Evolutionary conservation across 2,797 vertebrate genomes (phyloP), one percentile per base, ranked within the genome.

Genomic region (Gallinago stenura): DNA sequence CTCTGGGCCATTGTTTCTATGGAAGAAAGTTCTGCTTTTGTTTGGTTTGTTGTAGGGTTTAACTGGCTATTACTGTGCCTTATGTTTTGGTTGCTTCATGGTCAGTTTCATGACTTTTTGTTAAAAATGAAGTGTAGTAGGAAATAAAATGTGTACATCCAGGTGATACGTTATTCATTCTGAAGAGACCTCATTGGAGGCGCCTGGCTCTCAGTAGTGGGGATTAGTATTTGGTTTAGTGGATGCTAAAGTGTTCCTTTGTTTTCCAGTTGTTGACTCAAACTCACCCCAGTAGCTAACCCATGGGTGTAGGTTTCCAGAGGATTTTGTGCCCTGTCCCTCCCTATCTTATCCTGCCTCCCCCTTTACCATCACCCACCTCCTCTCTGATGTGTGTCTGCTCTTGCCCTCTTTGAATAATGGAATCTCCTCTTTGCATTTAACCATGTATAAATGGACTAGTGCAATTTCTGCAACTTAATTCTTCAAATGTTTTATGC

Each of bases 21-120:
- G 4, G 28, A 57, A 35, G 33, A 84, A 60, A 66, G 37, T 61
- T 56, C 15, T 41, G 46, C 30, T 77, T 30, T 17, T 15, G 56
- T 17, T 57, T 89, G 60, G 87, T 93, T 92, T 95, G 56, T 83
- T 94, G 39, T 14, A 7, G 15, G 8, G 75, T 94, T 88, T 87
- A 87, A 35, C 25, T 65, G 48, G 41, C 60, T 79, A 16, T 83
- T 93, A 75, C 82, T 89, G 39, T 51, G 21, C 26, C 11, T 51
- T 69, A 25, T 20, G 3, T 79, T 97, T 95, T 93, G 84, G 35
- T 83, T 15, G 12, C 80, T 84, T 70, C 72, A 48, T 70, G 90
- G 13, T 70, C 0, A 30, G 73, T 95, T 96, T 72, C 66, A 11
- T 3, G 12, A 68, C 46, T 50, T 50, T 26, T 91, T 91, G 62